Evolutionary conservation across 2,888 invertebrate genomes (phyloP).

Genomic region (Coecobrya sp.): DNA sequence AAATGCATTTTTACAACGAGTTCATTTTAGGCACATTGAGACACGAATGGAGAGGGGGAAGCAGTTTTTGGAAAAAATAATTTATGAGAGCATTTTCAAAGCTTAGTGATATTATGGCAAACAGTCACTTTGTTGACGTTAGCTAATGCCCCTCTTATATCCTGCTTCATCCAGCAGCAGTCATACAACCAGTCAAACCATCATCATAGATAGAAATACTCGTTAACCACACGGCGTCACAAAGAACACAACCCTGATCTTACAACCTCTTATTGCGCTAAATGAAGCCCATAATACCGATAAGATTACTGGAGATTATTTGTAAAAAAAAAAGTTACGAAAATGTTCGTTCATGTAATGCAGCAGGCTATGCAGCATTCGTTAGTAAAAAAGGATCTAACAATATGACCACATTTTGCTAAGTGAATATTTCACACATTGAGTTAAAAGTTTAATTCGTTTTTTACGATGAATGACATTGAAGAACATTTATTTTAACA

Average conservation of each 20-base stretch:
- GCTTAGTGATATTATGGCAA: slow-evolving; percentile 64
- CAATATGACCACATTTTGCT: neutral
- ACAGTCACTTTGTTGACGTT: slow-evolving; percentile 61
- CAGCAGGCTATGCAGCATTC: neutral
- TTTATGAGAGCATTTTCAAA: slow-evolving; percentile 62
- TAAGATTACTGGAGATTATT: slow-evolving; percentile 23
- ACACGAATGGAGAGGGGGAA: slow-evolving; percentile 8
- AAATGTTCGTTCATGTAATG: neutral
- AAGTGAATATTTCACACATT: neutral
- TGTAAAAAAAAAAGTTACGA: neutral
- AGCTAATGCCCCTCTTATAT: slow-evolving; percentile 48
- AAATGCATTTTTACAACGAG: neutral
- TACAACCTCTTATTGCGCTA: slow-evolving; percentile 39
- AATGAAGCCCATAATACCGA: slow-evolving; percentile 26
- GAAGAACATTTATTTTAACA: neutral
- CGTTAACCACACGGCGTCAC: neutral
- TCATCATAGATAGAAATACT: neutral
- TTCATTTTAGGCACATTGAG: neutral
- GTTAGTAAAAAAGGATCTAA: neutral
- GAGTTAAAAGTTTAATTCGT: neutral
- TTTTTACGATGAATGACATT: neutral
- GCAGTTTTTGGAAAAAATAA: slow-evolving; percentile 53
- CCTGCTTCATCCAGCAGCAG: neutral
- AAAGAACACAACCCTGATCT: slow-evolving; percentile 16
- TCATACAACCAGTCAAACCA: neutral